Base-by-base conservation (phyloP, 2,888 invertebrate genomes). In the Tyria jacobaeae region DNA sequence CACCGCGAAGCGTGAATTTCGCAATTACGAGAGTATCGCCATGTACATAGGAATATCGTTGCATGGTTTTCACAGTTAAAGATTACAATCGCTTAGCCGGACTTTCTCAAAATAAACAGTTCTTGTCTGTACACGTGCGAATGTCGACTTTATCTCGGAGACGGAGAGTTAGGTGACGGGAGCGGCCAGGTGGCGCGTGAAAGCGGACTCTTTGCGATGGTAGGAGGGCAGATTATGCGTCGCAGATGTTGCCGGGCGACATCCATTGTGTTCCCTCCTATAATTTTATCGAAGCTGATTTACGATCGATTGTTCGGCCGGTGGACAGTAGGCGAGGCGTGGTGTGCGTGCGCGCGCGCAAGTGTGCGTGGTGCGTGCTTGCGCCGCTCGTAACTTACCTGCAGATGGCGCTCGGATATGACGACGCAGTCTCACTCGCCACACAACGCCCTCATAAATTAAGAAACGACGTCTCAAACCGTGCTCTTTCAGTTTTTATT, bases 201-300 rank as follows among this genome's bases (percentile, higher is more conserved):
- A 90, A 90, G 86, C 83, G 86, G 85, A 91, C 92, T 90, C 89
- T 92, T 80, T 86, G 89, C 80, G 80, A 75, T 82, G 79, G 86
- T 80, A 84, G 81, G 86, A 92, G 88, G 83, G 92, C 81, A 82
- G 85, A 84, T 86, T 88, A 88, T 92, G 83, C 87, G 76, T 77
- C 82, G 91, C 88, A 87, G 89, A 88, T 89, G 89, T 82, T 75
- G 80, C 79, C 78, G 79, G 82, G 80, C 86, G 85, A 85, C 83
- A 89, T 88, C 89, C 91, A 93, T 94, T 94, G 92, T 90, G 90
- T 91, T 91, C 89, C 92, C 92, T 92, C 91, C 92, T 94, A 94
- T 93, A 94, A 94, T 93, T 94, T 93, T 94, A 94, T 94, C 93
- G 93, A 91, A 92, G 90, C 86, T 91, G 93, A 93, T 94, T 94